phyloP scores from a whole-genome alignment of 2,113 vertebrate genomes.

The Planiliza haematocheilus region DNA sequence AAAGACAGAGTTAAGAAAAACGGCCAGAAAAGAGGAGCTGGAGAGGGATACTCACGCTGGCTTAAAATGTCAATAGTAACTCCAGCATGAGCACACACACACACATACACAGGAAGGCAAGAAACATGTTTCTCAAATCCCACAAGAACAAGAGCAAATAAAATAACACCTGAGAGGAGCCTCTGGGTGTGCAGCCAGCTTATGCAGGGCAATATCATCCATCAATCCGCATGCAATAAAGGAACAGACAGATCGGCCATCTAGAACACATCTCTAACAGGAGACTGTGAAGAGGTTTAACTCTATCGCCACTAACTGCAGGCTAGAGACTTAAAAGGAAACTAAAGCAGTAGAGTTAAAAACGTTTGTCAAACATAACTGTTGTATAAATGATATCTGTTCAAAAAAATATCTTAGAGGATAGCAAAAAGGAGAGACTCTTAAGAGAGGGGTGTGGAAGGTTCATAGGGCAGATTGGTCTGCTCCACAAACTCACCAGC shows the following conservation, averaged over 20 bases:
- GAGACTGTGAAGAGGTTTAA: constrained; percentile 1
- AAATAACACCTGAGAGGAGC: constrained; percentile 18
- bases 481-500: constrained; percentile 26
- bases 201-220: constrained; percentile 14
- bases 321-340: background rate
- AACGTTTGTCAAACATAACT: background rate
- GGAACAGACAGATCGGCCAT: constrained; percentile 7
- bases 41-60: constrained; percentile 13
- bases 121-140: constrained; percentile 15
- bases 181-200: constrained; percentile 38
- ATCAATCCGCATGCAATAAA: constrained; percentile 22
- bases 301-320: background rate
- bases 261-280: background rate
- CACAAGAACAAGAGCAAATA: constrained; percentile 11
- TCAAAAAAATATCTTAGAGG: background rate
- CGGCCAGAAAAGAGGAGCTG: constrained; percentile 39
- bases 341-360: background rate
- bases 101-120: background rate
- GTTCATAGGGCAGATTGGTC: constrained; percentile 35
- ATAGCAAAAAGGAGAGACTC: background rate
- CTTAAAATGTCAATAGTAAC: constrained; percentile 52
- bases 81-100: background rate
- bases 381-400: background rate
- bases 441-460: constrained; percentile 9
- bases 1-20: constrained; percentile 31